phyloP scores from a whole-genome alignment of 2,113 vertebrate genomes.

The Seriola quinqueradiata region DNA sequence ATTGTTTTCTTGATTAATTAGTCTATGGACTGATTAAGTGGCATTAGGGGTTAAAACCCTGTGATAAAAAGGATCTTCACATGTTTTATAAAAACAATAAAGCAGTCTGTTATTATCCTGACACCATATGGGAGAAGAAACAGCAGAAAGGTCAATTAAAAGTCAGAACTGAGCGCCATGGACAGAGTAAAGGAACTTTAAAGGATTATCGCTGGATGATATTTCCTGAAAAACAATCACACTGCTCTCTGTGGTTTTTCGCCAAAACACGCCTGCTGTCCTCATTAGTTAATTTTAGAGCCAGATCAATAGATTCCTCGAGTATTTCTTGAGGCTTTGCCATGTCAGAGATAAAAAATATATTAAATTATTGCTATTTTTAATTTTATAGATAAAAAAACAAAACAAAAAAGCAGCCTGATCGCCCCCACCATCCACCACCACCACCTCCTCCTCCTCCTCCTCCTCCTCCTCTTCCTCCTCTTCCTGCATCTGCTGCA shows the following conservation, averaged over 20 bases:
- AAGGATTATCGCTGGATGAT: neutral
- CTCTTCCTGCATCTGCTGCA: constrained; percentile 16
- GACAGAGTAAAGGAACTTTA: neutral
- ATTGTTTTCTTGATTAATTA: neutral
- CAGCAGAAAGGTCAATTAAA: constrained; percentile 6
- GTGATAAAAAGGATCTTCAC: neutral
- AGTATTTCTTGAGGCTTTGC: neutral
- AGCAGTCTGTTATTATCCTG: neutral
- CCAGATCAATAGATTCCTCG: constrained; percentile 13
- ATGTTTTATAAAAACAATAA: neutral
- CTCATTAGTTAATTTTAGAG: constrained; percentile 8
- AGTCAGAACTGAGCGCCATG: neutral
- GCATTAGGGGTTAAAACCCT: neutral
- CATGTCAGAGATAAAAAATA: neutral
- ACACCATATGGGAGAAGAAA: neutral
- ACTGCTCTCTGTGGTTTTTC: neutral
- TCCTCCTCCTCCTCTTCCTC: neutral
- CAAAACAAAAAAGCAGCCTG: constrained; percentile 23
- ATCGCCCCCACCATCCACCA: neutral
- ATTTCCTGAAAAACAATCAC: neutral
- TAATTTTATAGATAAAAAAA: neutral
- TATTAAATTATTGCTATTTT: neutral
- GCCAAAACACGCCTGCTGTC: neutral
- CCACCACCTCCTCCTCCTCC: neutral
- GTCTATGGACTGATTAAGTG: neutral